Evolutionary conservation across 2,888 invertebrate species (phyloP).

Genomic region (Geotrupes spiniger): DNA sequence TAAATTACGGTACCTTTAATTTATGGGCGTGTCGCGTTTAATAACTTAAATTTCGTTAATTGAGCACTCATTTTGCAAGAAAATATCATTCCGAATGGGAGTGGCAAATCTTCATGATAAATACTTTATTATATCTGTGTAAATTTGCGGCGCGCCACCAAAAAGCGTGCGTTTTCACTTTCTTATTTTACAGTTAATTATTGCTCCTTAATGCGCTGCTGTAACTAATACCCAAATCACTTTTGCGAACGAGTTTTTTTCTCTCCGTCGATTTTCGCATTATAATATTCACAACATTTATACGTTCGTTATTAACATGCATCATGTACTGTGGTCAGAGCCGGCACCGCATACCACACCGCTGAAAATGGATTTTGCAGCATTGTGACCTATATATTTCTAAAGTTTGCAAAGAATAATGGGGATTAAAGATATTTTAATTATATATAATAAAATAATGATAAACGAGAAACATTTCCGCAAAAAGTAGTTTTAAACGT

Average conservation of each 20-base stretch:
- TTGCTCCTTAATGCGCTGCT: conserved; percentile 10
- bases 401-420: too few species aligned
- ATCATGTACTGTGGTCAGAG: too few species aligned
- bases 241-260: conserved; percentile 16
- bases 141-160: not conserved
- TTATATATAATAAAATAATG: too few species aligned
- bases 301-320: too few species aligned
- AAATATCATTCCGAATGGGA: conserved; percentile 15
- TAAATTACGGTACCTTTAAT: conserved; percentile 13
- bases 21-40: conserved; percentile 10
- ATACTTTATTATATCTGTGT: conserved; percentile 13
- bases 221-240: conserved; percentile 11
- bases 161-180: conserved; percentile 5
- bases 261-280: too few species aligned
- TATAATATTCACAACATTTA: too few species aligned
- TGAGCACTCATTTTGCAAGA: conserved; percentile 16
- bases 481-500: too few species aligned
- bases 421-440: too few species aligned
- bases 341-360: too few species aligned
- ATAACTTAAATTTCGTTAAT: conserved; percentile 19
- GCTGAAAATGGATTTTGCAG: too few species aligned
- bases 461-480: too few species aligned
- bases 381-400: too few species aligned
- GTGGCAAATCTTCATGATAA: conserved; percentile 12
- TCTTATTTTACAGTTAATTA: conserved; percentile 16